Conservation (phyloP, 1,140 invertebrate species). For the Bombus haemorrhoidalis region DNA sequence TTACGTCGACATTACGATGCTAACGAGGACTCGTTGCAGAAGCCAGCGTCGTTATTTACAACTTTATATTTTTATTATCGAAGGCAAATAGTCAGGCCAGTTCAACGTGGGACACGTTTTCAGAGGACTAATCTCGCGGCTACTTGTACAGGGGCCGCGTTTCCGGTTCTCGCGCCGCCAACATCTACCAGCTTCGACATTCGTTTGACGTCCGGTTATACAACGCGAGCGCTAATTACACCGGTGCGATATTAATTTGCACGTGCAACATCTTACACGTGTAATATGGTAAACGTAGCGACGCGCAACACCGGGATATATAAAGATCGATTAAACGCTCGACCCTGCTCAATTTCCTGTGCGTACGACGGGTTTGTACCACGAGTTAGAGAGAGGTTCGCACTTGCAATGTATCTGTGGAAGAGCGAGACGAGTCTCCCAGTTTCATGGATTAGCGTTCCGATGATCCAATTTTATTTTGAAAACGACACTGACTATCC, state of each 20-base stretch:
- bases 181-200: constrained; percentile 5
- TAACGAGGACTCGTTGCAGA: constrained; percentile 73
- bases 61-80: constrained; percentile 61
- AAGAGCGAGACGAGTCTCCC: too few relatives aligned
- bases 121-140: neutral
- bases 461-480: too few relatives aligned
- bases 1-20: constrained; percentile 73
- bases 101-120: neutral
- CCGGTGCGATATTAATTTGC: constrained; percentile 35
- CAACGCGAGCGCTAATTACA: constrained; percentile 24
- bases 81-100: constrained; percentile 4
- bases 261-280: constrained; percentile 1
- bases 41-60: constrained; percentile 68
- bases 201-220: constrained; percentile 2
- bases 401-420: too few relatives aligned
- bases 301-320: neutral
- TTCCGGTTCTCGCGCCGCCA: constrained; percentile 20
- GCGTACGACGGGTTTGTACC: too few relatives aligned
- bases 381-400: too few relatives aligned
- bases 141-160: neutral
- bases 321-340: constrained; percentile 5
- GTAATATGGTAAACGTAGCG: constrained; percentile 2
- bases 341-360: neutral
- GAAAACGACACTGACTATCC: too few relatives aligned
- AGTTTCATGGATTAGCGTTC: too few relatives aligned